These are phyloP conservation scores for Elegia similella DNA, from an alignment of 2,888 invertebrate species.

Conservation along the genomic window DNA sequence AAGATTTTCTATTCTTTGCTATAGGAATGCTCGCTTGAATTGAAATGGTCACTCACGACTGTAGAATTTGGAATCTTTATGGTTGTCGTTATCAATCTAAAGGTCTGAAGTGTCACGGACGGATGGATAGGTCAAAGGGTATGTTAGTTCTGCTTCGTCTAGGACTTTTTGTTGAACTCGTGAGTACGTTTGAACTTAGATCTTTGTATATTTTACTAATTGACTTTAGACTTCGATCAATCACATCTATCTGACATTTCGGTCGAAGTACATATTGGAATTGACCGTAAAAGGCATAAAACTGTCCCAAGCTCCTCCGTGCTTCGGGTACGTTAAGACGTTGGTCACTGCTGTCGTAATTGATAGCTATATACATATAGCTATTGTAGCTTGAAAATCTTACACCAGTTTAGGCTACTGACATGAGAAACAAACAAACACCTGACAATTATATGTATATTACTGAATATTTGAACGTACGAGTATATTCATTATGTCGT, in stretches of 20 bases:
- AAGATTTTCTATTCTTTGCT: slow-evolving; percentile 26
- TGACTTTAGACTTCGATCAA: slow-evolving; percentile 3
- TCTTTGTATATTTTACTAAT: background rate
- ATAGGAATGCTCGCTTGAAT: slow-evolving; percentile 24
- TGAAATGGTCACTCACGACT: slow-evolving; percentile 33
- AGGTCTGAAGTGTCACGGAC: slow-evolving; percentile 37
- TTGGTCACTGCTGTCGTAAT: too few relatives aligned
- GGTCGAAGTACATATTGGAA: too few relatives aligned
- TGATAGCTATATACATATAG: too few relatives aligned
- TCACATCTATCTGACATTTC: background rate
- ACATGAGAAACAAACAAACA: too few relatives aligned
- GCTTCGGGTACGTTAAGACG: too few relatives aligned
- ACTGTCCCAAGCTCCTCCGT: too few relatives aligned
- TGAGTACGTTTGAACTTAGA: background rate
- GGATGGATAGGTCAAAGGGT: slow-evolving; percentile 46
- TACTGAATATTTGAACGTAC: background rate
- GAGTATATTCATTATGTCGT: background rate
- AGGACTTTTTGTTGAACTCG: slow-evolving; percentile 17
- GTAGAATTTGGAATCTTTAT: slow-evolving; percentile 26
- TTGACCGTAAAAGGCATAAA: too few relatives aligned
- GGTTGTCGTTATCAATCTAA: slow-evolving; percentile 56
- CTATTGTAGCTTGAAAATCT: too few relatives aligned
- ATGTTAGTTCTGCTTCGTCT: slow-evolving; percentile 29
- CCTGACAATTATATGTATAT: too few relatives aligned
- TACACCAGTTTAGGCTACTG: too few relatives aligned